Evolutionary conservation across 2,113 vertebrate genomes (phyloP), one percentile per base, ranked within the genome.

Genomic region (Anthoscopus minutus): DNA sequence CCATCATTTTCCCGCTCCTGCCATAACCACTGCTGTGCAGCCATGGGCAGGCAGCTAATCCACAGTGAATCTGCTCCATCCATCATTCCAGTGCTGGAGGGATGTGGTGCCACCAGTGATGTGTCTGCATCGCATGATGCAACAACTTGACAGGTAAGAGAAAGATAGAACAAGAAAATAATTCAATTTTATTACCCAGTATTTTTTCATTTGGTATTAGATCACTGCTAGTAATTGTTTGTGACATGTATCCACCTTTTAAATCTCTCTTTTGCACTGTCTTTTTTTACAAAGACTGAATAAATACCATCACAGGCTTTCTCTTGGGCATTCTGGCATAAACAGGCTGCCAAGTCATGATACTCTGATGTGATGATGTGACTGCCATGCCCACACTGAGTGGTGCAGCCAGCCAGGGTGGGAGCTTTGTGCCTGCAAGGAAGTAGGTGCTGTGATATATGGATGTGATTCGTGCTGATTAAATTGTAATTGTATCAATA

Each of bases 371-470:
- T 47, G 4, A 67, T n/a, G 66, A 56, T 0, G 6, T 1, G 23
- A 53, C 19, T n/a, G n/a, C 53, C 4, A 1, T 18, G 38, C n/a
- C 25, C 4, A 22, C 19, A 4, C 8, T 11, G 19, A 17, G 42
- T 1, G 1, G 35, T 45, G 37, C 54, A 2, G 3, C 44, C 1
- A 2, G 61, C 15, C 13, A 17, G 28, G 20, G 14, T 3, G 5
- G 40, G 22, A 69, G 37, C 19, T 31, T 40, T 4, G 13, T 31
- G 56, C n/a, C 27, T 33, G 23, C 23, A 17, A 33, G 31, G 45
- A 51, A n/a, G n/a, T n/a, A n/a, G n/a, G n/a, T n/a, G n/a, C n/a
- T n/a, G n/a, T n/a, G n/a, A n/a, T n/a, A n/a, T n/a, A n/a, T n/a
- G n/a, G n/a, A n/a, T n/a, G n/a, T n/a, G n/a, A n/a, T n/a, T n/a